Evolutionary conservation across 1,140 invertebrate species (phyloP).

Genomic region (Drosophila serrata): DNA sequence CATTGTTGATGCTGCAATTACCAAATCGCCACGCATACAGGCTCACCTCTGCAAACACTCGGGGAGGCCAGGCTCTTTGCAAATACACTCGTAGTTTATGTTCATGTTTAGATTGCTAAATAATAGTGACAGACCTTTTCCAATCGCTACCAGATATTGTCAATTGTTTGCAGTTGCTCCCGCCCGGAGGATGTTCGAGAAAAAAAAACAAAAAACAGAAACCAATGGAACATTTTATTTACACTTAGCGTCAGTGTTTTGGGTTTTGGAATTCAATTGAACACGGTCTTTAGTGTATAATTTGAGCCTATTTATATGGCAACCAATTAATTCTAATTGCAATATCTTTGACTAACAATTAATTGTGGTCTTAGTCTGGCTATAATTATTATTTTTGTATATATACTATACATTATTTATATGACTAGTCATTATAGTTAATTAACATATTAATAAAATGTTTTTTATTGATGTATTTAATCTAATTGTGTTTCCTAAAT

Average conservation of each 20-base stretch:
- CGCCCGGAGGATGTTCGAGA: constrained; percentile 6
- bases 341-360: not conserved
- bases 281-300: not conserved
- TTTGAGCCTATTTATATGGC: not conserved
- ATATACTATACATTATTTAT: not conserved
- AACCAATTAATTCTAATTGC: constrained; percentile 1
- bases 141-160: constrained; percentile 34
- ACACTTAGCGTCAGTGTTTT: not conserved
- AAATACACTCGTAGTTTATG: constrained; percentile 68
- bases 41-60: constrained; percentile 35
- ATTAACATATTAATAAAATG: not conserved
- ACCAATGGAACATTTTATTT: not conserved
- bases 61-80: constrained; percentile 42
- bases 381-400: not conserved
- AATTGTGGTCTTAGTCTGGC: not conserved
- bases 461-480: not conserved
- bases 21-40: constrained; percentile 49
- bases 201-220: not conserved
- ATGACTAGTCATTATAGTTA: not conserved
- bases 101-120: constrained; percentile 77
- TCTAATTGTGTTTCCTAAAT: not conserved
- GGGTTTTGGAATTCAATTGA: not conserved
- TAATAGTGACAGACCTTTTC: constrained; percentile 57
- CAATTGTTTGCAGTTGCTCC: constrained; percentile 41
- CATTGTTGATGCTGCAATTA: constrained; percentile 81